Evolutionary conservation across 1,140 invertebrate genomes (phyloP).

Genomic region (Cydia pomonella): DNA sequence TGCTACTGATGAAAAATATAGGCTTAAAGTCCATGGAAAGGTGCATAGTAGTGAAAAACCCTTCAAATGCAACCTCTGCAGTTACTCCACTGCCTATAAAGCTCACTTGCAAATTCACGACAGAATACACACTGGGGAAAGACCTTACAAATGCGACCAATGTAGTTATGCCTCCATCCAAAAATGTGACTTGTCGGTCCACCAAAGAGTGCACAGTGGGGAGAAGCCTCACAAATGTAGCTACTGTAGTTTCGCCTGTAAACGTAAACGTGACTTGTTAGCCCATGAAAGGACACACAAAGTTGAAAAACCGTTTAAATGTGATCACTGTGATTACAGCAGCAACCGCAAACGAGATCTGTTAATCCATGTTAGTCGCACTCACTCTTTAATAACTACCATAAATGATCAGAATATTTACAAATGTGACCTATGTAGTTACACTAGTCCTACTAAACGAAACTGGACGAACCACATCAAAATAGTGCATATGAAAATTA

Average conservation of each 20-base stretch:
- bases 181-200: background rate
- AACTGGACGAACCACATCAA: background rate
- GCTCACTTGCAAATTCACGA: background rate
- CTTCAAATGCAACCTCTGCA: background rate
- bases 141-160: background rate
- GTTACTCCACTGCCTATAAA: background rate
- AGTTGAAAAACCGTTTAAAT: background rate
- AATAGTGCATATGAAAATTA: background rate
- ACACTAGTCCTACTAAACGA: background rate
- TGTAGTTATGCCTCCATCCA: background rate
- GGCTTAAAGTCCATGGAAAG: background rate
- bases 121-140: background rate
- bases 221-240: background rate
- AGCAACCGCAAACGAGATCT: constrained; percentile 8
- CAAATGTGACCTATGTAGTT: background rate
- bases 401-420: background rate
- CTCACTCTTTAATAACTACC: background rate
- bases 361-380: background rate
- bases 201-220: background rate
- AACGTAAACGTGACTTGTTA: background rate
- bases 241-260: background rate
- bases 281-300: background rate
- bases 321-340: background rate
- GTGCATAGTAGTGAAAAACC: background rate
- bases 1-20: background rate